These are phyloP conservation scores for Akabosia matsudoensis DNA, from an alignment of 1,140 invertebrate species.

Conservation along the genomic window DNA sequence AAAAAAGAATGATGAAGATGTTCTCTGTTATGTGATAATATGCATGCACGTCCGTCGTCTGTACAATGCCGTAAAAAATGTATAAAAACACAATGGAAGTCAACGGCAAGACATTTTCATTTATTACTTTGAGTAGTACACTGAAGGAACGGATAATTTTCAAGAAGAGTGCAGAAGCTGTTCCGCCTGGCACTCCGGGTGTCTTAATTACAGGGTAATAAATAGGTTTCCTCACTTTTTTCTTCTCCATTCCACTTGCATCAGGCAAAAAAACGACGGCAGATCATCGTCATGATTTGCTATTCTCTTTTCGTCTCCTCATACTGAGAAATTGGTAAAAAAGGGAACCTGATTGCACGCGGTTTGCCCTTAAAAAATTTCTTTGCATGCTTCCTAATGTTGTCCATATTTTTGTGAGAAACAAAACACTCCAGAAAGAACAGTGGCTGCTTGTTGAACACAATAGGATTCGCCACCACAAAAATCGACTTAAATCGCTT, in stretches of 20 bases:
- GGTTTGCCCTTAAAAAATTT: not conserved
- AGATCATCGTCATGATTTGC: constrained; percentile 12
- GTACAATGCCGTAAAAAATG: not conserved
- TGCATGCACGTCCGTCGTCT: not conserved
- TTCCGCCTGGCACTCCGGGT: constrained; percentile 21
- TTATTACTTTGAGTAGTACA: not conserved
- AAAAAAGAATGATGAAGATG: constrained; percentile 2
- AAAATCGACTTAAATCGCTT: not conserved
- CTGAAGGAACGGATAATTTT: constrained; percentile 19
- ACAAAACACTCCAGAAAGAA: not conserved
- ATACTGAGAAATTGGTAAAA: not conserved
- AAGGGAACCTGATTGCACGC: not conserved
- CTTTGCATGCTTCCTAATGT: not conserved
- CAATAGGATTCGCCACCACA: not conserved
- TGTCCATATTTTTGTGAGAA: not conserved
- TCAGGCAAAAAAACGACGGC: not conserved
- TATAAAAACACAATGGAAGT: not conserved
- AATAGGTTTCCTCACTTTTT: constrained; percentile 12
- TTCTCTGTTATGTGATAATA: not conserved
- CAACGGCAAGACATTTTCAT: not conserved
- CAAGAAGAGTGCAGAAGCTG: constrained; percentile 21
- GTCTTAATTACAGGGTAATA: constrained; percentile 16
- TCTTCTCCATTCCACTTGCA: not conserved
- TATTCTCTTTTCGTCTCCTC: not conserved
- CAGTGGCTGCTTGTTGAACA: not conserved